A percentile compares a stretch with the other conserved stretches of the same genome.
Evolutionary conservation across 2,888 invertebrate genomes (phyloP).

Genomic region (Amorpha juglandis): DNA sequence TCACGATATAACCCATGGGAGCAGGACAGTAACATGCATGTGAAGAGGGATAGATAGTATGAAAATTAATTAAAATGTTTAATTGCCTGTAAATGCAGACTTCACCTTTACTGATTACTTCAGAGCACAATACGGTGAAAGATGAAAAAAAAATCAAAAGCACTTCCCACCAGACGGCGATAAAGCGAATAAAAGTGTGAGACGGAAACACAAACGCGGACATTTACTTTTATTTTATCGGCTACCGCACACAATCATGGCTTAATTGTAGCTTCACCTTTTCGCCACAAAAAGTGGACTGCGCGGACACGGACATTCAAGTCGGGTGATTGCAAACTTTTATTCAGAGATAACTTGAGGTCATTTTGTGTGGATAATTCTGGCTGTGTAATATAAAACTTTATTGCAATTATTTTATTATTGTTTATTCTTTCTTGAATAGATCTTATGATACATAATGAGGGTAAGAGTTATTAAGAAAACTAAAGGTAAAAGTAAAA

Average conservation of each 20-base stretch:
- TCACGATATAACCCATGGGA: too few species aligned
- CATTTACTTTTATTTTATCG: conserved; percentile 25
- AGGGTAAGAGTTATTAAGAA: too few species aligned
- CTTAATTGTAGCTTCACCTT: conserved; percentile 21
- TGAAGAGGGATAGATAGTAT: too few species aligned
- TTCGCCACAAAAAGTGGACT: conserved; percentile 16
- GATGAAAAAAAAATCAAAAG: neutral
- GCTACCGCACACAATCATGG: conserved; percentile 22
- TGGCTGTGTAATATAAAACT: neutral
- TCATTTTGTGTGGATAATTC: neutral
- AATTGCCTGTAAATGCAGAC: neutral
- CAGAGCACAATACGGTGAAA: neutral
- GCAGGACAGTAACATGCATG: too few species aligned
- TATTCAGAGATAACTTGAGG: neutral
- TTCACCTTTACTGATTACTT: neutral
- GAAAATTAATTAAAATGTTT: too few species aligned
- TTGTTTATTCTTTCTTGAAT: too few species aligned
- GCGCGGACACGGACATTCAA: neutral
- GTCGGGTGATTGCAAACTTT: conserved; percentile 6
- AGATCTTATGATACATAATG: too few species aligned
- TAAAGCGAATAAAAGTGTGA: conserved; percentile 24
- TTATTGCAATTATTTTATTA: neutral
- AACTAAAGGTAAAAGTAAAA: too few species aligned
- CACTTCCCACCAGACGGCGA: conserved; percentile 3
- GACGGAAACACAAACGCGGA: conserved; percentile 23